Evolutionary conservation across 1,140 invertebrate species (phyloP).

Genomic region (Andrena cerasifolii): DNA sequence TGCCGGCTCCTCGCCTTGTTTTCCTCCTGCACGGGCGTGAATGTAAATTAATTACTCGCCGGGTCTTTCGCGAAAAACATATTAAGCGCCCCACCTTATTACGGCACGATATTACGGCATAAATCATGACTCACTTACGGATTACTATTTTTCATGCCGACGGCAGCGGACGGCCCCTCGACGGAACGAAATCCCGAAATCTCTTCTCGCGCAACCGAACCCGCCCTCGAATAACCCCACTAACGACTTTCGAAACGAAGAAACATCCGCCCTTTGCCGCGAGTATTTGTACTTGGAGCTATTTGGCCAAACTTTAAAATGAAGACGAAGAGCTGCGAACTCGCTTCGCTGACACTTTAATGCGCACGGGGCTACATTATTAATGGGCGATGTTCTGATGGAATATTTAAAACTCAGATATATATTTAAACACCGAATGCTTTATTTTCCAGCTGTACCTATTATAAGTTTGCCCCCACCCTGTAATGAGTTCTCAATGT

Average conservation of each 20-base stretch:
- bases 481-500: no score
- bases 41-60: conserved; percentile 77
- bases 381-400: no score
- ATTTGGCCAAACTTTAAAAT: neutral
- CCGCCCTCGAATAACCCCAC: neutral
- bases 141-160: conserved; percentile 54
- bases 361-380: no score
- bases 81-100: conserved; percentile 71
- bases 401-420: no score
- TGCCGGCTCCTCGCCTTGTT: conserved; percentile 26
- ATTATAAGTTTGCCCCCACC: no score
- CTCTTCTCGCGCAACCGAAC: no score
- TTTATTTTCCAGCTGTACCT: no score
- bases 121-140: conserved; percentile 74
- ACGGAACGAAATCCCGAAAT: conserved; percentile 35
- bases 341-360: no score
- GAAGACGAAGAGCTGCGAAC: no score
- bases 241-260: neutral
- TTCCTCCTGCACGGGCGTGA: conserved; percentile 55
- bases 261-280: neutral
- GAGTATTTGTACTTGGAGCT: neutral
- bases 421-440: no score
- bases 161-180: neutral
- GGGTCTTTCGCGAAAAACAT: conserved; percentile 71
- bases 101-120: conserved; percentile 73